phyloP scores from a whole-genome alignment of 2,888 invertebrate species.

The Metacarcinus magister region DNA sequence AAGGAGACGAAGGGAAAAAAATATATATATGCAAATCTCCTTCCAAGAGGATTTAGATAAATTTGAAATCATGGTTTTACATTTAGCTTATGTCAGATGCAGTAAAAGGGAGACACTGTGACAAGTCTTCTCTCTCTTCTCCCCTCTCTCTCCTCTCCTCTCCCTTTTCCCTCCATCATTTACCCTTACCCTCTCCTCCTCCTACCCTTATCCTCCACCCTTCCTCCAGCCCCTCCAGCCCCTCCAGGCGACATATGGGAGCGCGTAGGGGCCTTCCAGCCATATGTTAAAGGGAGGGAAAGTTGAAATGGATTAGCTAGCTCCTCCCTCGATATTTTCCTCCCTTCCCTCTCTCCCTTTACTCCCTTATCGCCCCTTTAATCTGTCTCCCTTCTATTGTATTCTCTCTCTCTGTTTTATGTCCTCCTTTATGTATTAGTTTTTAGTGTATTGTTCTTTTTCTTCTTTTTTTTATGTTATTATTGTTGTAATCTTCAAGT shows the following conservation, averaged over 20 bases:
- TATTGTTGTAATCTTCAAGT: not conserved
- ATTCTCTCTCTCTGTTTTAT: conserved; percentile 15
- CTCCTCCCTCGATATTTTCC: not conserved
- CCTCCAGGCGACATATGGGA: not conserved
- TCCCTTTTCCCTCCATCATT: not conserved
- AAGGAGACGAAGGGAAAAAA: too few species aligned
- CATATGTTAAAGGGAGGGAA: conserved; percentile 48
- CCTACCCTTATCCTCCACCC: not conserved
- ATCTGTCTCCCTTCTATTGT: not conserved
- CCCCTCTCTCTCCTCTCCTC: not conserved
- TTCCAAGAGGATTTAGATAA: not conserved
- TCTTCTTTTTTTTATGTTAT: not conserved
- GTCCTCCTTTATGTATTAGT: not conserved
- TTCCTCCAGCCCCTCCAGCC: not conserved
- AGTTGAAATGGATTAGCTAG: conserved; percentile 31
- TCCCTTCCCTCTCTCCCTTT: not conserved
- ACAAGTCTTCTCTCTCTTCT: not conserved
- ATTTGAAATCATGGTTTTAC: not conserved
- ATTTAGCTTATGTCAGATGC: not conserved
- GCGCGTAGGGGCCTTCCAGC: not conserved
- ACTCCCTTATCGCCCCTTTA: not conserved
- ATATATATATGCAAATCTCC: not conserved
- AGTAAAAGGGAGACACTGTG: not conserved
- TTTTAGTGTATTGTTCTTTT: not conserved
- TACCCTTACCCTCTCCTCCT: not conserved